phyloP scores from a whole-genome alignment of 2,113 vertebrate species.

The Neopipo cinnamomea region DNA sequence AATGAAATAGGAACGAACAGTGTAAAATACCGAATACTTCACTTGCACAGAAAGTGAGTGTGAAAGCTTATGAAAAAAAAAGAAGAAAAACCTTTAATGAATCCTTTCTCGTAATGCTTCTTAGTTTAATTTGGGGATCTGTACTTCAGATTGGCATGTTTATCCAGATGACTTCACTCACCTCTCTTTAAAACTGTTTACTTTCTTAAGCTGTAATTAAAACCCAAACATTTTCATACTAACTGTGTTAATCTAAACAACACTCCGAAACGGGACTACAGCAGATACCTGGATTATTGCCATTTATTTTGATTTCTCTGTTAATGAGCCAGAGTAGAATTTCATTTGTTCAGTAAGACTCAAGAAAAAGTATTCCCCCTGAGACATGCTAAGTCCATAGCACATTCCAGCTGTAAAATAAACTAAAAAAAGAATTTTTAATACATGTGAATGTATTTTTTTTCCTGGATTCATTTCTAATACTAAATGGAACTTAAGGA shows the following conservation, averaged over 20 bases:
- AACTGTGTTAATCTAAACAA: slow-evolving; percentile 27
- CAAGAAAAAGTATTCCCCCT: slow-evolving; percentile 3
- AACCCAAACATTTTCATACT: slow-evolving; percentile 37
- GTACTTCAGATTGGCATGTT: not conserved
- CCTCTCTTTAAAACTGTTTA: slow-evolving; percentile 1
- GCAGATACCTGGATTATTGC: slow-evolving; percentile 45
- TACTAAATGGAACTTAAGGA: not conserved
- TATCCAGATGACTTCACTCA: not conserved
- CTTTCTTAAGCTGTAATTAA: slow-evolving; percentile 36
- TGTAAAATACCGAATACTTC: not conserved
- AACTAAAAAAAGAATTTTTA: slow-evolving; percentile 27
- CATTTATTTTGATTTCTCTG: slow-evolving; percentile 34
- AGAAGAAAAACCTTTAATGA: not conserved
- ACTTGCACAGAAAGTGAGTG: not conserved
- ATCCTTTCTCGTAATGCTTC: not conserved
- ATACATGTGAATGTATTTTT: not conserved
- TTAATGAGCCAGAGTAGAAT: slow-evolving; percentile 32
- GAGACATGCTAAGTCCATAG: slow-evolving; percentile 23
- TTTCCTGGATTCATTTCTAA: not conserved
- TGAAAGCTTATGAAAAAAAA: not conserved
- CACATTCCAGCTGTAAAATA: slow-evolving; percentile 18
- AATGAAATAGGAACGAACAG: not conserved
- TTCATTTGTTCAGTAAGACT: slow-evolving; percentile 31
- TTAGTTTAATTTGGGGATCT: not conserved
- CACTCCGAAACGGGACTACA: slow-evolving; percentile 6